Conservation (phyloP, 1,140 invertebrate genomes). For the Drosophila fuyamai region DNA sequence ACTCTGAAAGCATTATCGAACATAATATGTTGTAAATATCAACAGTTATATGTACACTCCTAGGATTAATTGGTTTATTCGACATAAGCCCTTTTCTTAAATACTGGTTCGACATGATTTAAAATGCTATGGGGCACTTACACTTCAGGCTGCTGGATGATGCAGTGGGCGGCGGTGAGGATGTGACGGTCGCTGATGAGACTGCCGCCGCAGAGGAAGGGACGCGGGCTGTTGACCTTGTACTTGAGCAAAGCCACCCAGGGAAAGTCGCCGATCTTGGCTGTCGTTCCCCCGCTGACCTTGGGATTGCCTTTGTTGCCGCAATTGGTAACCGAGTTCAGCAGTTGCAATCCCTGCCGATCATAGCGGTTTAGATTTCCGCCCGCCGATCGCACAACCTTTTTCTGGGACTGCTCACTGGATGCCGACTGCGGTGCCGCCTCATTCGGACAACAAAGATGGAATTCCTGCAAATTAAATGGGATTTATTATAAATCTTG, state of each 20-base stretch:
- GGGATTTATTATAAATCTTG: not conserved
- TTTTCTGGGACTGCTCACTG: not conserved
- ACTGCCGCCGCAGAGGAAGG: constrained; percentile 84
- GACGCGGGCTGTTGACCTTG: constrained; percentile 20
- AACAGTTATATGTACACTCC: too few relatives aligned
- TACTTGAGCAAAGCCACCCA: constrained; percentile 86
- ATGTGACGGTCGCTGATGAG: constrained; percentile 85
- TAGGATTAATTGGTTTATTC: too few relatives aligned
- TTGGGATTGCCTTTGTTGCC: constrained; percentile 75
- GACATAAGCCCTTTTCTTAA: too few relatives aligned
- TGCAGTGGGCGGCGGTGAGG: constrained; percentile 88
- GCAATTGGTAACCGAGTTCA: constrained; percentile 44
- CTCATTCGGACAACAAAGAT: constrained; percentile 50
- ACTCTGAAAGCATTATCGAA: too few relatives aligned
- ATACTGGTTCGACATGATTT: too few relatives aligned
- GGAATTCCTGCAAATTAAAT: constrained; percentile 15
- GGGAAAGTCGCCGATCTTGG: constrained; percentile 85
- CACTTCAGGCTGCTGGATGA: constrained; percentile 34
- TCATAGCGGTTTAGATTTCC: constrained; percentile 25
- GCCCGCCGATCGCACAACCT: not conserved
- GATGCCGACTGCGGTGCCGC: not conserved
- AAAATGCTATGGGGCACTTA: constrained; percentile 53
- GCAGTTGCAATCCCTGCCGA: constrained; percentile 34
- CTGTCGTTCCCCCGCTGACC: constrained; percentile 76
- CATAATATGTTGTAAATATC: too few relatives aligned